phyloP scores from a whole-genome alignment of 2,888 invertebrate species.

The Limenitis camilla region DNA sequence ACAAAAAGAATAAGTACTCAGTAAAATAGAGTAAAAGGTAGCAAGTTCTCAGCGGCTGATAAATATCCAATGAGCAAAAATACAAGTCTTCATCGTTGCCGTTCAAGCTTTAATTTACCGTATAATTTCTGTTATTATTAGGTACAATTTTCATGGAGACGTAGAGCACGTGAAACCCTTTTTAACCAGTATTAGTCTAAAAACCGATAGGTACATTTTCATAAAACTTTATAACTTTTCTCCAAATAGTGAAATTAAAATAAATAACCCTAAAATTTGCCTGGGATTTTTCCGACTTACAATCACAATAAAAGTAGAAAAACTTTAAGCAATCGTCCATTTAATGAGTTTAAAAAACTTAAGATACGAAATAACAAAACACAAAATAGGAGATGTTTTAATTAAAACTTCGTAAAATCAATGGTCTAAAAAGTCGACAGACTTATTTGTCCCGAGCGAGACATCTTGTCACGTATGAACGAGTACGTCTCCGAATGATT shows the following conservation, averaged over 20 bases:
- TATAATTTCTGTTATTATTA: slow-evolving; percentile 6
- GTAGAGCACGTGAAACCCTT: not conserved
- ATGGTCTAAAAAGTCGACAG: slow-evolving; percentile 58
- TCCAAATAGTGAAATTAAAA: too few species aligned
- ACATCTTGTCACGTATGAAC: slow-evolving; percentile 69
- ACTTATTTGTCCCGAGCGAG: slow-evolving; percentile 66
- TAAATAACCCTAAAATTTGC: too few species aligned
- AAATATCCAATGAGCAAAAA: slow-evolving; percentile 5
- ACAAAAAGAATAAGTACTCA: not conserved
- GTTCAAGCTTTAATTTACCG: slow-evolving; percentile 3
- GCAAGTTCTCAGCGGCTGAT: slow-evolving; percentile 4
- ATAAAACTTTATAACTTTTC: too few species aligned
- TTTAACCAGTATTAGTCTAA: too few species aligned
- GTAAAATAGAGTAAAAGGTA: not conserved
- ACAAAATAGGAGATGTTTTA: slow-evolving; percentile 37
- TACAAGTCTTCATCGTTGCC: slow-evolving; percentile 2
- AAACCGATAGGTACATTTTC: too few species aligned
- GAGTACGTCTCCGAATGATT: slow-evolving; percentile 67
- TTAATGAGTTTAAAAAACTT: not conserved
- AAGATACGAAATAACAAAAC: slow-evolving; percentile 17
- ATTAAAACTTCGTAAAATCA: slow-evolving; percentile 51
- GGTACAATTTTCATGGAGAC: not conserved
- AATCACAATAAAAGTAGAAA: too few species aligned
- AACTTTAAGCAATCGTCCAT: not conserved
- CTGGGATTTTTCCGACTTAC: too few species aligned